Evolutionary conservation across 1,140 invertebrate genomes (phyloP).

Genomic region (Musca domestica): DNA sequence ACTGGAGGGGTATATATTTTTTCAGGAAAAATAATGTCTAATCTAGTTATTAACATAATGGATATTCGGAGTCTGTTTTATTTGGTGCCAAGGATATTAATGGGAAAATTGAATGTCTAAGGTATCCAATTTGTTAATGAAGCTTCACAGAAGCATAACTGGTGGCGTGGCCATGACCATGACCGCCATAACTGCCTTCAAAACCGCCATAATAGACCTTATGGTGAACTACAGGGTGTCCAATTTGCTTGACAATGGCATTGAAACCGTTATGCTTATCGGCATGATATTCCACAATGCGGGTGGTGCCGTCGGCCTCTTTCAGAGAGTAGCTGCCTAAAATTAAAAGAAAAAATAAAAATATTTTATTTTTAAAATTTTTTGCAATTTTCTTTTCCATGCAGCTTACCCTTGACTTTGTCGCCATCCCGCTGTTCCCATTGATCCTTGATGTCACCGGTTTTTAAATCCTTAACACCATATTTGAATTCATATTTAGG

Average conservation of each 20-base stretch:
- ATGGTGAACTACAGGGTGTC: constrained; percentile 52
- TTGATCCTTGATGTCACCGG: constrained; percentile 55
- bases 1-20: too few relatives aligned
- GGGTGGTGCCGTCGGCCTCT: constrained; percentile 60
- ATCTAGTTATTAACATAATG: too few relatives aligned
- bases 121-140: too few relatives aligned
- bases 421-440: constrained; percentile 54
- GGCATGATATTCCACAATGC: constrained; percentile 60
- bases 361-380: neutral
- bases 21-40: too few relatives aligned
- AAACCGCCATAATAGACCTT: neutral
- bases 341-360: constrained; percentile 11
- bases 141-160: constrained; percentile 1
- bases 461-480: constrained; percentile 31
- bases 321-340: constrained; percentile 59
- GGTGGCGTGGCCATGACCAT: neutral
- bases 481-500: constrained; percentile 25
- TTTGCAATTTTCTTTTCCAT: neutral
- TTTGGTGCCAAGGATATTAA: too few relatives aligned
- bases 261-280: constrained; percentile 57
- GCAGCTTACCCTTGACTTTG: constrained; percentile 28
- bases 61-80: too few relatives aligned
- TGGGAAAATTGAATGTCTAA: too few relatives aligned
- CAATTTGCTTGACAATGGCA: constrained; percentile 57
- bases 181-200: neutral